Evolutionary conservation across 2,113 vertebrate species (phyloP).

Genomic region (Axis porcinus): DNA sequence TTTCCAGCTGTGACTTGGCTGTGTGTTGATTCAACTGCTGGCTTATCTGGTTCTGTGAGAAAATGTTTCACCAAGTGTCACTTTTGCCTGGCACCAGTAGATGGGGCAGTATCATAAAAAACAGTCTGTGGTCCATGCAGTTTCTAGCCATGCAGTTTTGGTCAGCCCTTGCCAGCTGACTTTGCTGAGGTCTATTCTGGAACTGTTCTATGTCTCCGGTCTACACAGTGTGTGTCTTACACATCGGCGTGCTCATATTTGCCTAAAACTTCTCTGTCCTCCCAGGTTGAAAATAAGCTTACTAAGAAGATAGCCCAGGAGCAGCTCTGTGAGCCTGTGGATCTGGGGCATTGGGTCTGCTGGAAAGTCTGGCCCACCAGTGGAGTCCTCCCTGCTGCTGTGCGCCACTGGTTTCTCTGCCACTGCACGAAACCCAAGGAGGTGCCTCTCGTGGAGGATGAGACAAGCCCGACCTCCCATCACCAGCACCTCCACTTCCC

Average conservation of each 20-base stretch:
- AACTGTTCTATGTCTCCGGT: neutral
- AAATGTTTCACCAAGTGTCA: slow-evolving; percentile 31
- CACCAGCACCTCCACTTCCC: neutral
- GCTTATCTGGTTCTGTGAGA: neutral
- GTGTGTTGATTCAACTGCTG: neutral
- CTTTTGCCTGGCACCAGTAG: slow-evolving; percentile 73
- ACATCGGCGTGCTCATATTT: neutral
- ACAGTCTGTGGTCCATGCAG: neutral
- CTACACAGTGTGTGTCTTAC: neutral
- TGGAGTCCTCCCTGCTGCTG: neutral
- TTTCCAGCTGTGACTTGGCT: neutral
- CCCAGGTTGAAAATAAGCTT: neutral
- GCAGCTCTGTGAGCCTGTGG: neutral
- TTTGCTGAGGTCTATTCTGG: neutral
- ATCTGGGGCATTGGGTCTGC: neutral
- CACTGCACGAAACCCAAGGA: neutral
- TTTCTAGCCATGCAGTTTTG: neutral
- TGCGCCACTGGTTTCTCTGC: neutral
- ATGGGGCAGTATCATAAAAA: slow-evolving; percentile 70
- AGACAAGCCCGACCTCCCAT: neutral
- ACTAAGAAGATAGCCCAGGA: neutral
- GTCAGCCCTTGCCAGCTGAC: neutral
- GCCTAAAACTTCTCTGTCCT: slow-evolving; percentile 39
- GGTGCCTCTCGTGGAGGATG: neutral
- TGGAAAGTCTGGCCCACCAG: neutral